Conservation (phyloP, 2,888 invertebrate species). For the Dusona sp. region DNA sequence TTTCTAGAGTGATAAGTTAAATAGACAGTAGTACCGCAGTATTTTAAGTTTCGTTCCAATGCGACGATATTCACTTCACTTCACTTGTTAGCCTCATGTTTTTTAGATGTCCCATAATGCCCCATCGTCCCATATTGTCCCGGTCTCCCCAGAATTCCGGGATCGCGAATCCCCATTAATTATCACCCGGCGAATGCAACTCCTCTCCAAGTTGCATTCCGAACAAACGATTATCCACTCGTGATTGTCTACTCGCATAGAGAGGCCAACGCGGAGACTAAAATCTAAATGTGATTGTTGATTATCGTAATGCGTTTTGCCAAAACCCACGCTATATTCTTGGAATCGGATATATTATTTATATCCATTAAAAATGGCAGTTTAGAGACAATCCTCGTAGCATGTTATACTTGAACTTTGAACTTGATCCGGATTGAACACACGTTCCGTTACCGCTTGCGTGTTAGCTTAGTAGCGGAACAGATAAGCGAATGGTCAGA, state of each 20-base stretch:
- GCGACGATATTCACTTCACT: too few species aligned
- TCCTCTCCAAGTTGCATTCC: conserved; percentile 61
- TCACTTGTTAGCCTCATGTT: background rate
- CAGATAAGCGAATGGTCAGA: conserved; percentile 54
- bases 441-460: conserved; percentile 9
- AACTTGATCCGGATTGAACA: conserved; percentile 39
- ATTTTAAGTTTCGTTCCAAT: too few species aligned
- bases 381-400: conserved; percentile 31
- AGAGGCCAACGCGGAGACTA: background rate
- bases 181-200: conserved; percentile 61
- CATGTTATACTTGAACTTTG: background rate
- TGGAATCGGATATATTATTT: background rate
- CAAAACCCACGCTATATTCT: conserved; percentile 1
- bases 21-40: too few species aligned
- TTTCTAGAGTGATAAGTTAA: too few species aligned
- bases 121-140: background rate
- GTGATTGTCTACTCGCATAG: conserved; percentile 1
- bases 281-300: conserved; percentile 42
- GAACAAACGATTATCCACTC: conserved; percentile 55
- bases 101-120: background rate
- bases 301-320: conserved; percentile 27
- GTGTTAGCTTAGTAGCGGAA: conserved; percentile 50
- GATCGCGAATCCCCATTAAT: conserved; percentile 50
- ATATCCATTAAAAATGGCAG: conserved; percentile 25
- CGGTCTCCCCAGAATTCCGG: background rate